Base-by-base conservation (phyloP, 1,140 invertebrate species). In the Dendrolimus kikuchii region DNA sequence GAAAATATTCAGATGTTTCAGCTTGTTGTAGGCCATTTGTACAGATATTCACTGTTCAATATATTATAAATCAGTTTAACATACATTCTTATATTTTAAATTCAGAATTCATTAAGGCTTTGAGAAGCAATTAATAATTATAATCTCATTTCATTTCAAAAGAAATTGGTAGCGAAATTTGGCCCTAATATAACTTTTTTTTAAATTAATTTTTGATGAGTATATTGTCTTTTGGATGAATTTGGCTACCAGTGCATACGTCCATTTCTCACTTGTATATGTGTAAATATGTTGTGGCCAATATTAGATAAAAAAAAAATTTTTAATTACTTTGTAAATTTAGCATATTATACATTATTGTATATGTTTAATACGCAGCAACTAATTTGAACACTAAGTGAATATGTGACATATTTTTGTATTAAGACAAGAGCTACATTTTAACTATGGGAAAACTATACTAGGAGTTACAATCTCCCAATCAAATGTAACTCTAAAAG, bases 181-280 rank as follows among this genome's bases (percentile, higher is more conserved):
- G 57, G 62, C 72, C 64, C 66, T 52, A 55, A 57, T 46, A 56
- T 40, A 47, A 50, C 10, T 43, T 37, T 42, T 46, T 52, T 48
- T 51, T 39, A 41, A 55, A 58, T 50, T 58, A 55, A 55, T 62
- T n/a, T 61, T 41, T 51, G 46, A 59, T 49, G 42, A 57, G 66
- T 23, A 81, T 84, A 84, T 72, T 74, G 81, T 78, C 77, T 81
- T 84, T 84, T 81, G 81, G 81, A 81, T 70, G 59, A 77, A 77
- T 81, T 84, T 70, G 67, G 77, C 81, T 84, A 84, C 78, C 81
- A 74, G n/a, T 45, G 45, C 38, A 73, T 68, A 70, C 77, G 75
- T 62, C 49, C 9, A 55, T 52, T 55, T 62, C 23, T 47, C 8
- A 38, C 46, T 38, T 46, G 9, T 46, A 42, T 50, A 49, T 50